These are phyloP conservation scores for Melanotaenia duboulayi DNA, from an alignment of 2,113 vertebrate species.

Conservation along the genomic window DNA sequence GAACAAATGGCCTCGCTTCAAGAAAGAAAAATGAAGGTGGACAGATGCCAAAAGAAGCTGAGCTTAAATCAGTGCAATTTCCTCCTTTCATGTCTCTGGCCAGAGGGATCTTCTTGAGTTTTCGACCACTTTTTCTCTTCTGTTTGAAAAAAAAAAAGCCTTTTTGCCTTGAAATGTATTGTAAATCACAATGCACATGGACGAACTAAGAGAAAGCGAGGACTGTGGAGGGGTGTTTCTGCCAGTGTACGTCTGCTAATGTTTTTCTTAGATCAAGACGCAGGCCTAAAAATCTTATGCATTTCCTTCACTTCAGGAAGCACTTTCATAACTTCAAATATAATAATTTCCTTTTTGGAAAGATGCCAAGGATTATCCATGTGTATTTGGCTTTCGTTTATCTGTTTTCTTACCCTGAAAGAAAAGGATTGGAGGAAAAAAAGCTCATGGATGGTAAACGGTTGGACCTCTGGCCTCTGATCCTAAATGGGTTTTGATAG, in stretches of 20 bases:
- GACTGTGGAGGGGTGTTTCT: constrained; percentile 59
- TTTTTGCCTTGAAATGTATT: constrained; percentile 47
- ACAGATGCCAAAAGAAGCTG: constrained; percentile 69
- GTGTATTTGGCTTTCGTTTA: constrained; percentile 75
- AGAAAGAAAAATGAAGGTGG: constrained; percentile 50
- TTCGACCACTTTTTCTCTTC: constrained; percentile 45
- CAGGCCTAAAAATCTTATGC: constrained; percentile 62
- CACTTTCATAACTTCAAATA: constrained; percentile 79
- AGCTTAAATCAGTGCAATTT: constrained; percentile 80
- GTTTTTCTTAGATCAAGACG: constrained; percentile 79
- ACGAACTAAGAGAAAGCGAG: constrained; percentile 31
- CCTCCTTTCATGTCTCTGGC: constrained; percentile 65
- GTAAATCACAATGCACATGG: constrained; percentile 61
- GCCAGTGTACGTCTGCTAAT: constrained; percentile 65
- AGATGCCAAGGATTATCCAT: constrained; percentile 70
- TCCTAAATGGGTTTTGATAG: constrained; percentile 77
- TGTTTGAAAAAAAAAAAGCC: neutral
- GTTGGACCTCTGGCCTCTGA: constrained; percentile 67
- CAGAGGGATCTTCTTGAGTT: constrained; percentile 61
- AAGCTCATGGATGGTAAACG: constrained; percentile 59
- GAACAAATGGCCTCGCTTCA: constrained; percentile 59
- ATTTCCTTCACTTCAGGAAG: constrained; percentile 76
- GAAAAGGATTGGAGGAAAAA: constrained; percentile 67
- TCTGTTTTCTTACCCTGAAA: constrained; percentile 63
- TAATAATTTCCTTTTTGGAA: constrained; percentile 83